Evolutionary conservation across 1,140 invertebrate species (phyloP).

Genomic region (Drosophila paulistorum): DNA sequence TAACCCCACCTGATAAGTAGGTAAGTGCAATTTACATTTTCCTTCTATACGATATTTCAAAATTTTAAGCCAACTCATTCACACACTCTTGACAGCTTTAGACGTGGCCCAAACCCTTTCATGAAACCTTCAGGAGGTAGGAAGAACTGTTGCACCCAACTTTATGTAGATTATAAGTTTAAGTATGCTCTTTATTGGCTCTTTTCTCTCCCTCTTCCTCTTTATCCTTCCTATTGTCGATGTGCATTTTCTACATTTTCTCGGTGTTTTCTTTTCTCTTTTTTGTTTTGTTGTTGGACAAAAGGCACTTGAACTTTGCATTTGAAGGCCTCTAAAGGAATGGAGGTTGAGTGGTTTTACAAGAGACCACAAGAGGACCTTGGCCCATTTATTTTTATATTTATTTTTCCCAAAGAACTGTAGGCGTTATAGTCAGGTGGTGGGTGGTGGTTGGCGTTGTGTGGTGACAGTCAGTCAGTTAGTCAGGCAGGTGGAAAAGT

Average conservation of each 20-base stretch:
- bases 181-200: too few species aligned
- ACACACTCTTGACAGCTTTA: too few species aligned
- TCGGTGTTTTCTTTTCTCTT: not conserved
- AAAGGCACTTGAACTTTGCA: slow-evolving; percentile 80
- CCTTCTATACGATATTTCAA: too few species aligned
- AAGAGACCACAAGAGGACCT: slow-evolving; percentile 30
- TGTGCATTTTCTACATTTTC: not conserved
- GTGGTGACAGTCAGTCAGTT: not conserved
- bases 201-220: too few species aligned
- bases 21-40: slow-evolving; percentile 6
- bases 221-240: not conserved
- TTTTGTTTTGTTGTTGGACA: not conserved
- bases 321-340: slow-evolving; percentile 53
- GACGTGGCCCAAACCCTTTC: too few species aligned
- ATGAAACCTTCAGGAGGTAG: too few species aligned
- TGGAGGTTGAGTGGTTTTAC: slow-evolving; percentile 15
- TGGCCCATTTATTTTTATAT: slow-evolving; percentile 28
- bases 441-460: too few species aligned
- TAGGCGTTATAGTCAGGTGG: too few species aligned
- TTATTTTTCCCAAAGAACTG: slow-evolving; percentile 18
- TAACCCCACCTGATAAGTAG: not conserved
- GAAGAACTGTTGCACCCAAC: too few species aligned
- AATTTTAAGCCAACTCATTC: too few species aligned
- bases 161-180: too few species aligned
- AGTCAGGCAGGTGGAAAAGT: slow-evolving; percentile 18